Base-by-base conservation (phyloP, 2,888 invertebrate genomes). In the Cotesia congregata region DNA sequence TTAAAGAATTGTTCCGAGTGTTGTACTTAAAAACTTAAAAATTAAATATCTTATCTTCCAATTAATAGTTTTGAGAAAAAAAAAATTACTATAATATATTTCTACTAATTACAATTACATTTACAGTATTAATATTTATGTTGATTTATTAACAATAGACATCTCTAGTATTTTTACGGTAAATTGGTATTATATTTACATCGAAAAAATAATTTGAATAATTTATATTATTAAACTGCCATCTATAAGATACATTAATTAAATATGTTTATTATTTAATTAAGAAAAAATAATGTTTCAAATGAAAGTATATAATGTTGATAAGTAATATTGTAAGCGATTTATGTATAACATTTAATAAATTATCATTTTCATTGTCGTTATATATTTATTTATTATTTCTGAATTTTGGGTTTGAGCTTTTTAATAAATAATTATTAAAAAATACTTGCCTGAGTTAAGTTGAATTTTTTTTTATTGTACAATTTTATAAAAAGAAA, bases 21-120 rank as follows among this genome's bases (percentile, higher is more conserved):
- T 30, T 30, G 30, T 30, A 30, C 30, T 30, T 30, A 30, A 17
- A 17, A 17, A 17, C 17, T 17, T 17, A 30, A 30, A 30, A 30
- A 30, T 30, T 30, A 30, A 30, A 30, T 30, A 30, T 30, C 30
- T 30, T 30, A 30, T 30, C 30, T 30, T 30, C 30, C 30, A 30
- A 2, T 30, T 30, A 30, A 1, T 30, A 30, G 30, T 30, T 30
- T 30, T 30, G 30, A 30, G 3, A 30, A 30, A 30, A 30, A 30
- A 3, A 30, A 30, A 30, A 30, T 30, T 2, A 30, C 2, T 1
- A 30, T 30, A 30, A 30, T 30, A 30, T 30, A 30, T 30, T 30
- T 30, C 30, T 30, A 30, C 30, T 91, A 91, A 85, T 91, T 93
- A 88, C 93, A 95, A 87, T 95, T 94, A 82, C 12, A 50, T 12